These are phyloP conservation scores for Coilia nasus DNA, from an alignment of 2,797 vertebrate genomes.

Conservation along the genomic window DNA sequence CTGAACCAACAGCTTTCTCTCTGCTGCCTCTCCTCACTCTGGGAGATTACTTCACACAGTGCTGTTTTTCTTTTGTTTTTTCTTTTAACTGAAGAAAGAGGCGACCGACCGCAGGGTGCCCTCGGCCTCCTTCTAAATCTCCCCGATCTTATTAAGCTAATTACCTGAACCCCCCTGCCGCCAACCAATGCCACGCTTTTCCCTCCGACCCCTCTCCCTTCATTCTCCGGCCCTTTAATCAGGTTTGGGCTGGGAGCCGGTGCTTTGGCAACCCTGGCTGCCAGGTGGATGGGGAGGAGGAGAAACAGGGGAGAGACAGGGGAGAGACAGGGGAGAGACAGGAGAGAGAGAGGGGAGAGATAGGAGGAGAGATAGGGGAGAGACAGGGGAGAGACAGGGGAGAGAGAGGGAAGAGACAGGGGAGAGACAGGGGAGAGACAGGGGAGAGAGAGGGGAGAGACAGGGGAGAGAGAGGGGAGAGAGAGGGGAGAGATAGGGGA, in stretches of 20 bases:
- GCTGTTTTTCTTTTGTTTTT: slow-evolving; percentile 53
- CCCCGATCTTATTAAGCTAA: slow-evolving; percentile 74
- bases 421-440: too few relatives aligned
- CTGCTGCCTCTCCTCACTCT: slow-evolving; percentile 72
- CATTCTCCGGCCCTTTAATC: slow-evolving; percentile 58
- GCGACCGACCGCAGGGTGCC: not conserved
- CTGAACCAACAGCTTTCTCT: slow-evolving; percentile 59
- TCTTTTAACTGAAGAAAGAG: slow-evolving; percentile 43
- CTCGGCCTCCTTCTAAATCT: slow-evolving; percentile 59
- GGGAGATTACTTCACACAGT: slow-evolving; percentile 73
- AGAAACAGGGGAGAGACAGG: not conserved
- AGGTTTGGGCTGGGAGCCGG: slow-evolving; percentile 58
- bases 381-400: too few relatives aligned
- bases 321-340: too few relatives aligned
- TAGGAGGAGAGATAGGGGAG: too few relatives aligned
- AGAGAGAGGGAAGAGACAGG: too few relatives aligned
- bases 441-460: too few relatives aligned
- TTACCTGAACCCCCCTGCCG: slow-evolving; percentile 64
- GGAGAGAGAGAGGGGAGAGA: too few relatives aligned
- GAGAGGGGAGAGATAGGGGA: too few relatives aligned
- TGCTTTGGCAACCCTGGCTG: slow-evolving; percentile 40
- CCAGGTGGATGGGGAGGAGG: not conserved
- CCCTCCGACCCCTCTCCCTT: slow-evolving; percentile 54
- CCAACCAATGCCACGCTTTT: slow-evolving; percentile 64
- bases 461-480: too few relatives aligned